Evolutionary conservation across 1,140 invertebrate species (phyloP), one percentile per base, ranked within the genome.

Genomic region (Dreissena polymorpha): DNA sequence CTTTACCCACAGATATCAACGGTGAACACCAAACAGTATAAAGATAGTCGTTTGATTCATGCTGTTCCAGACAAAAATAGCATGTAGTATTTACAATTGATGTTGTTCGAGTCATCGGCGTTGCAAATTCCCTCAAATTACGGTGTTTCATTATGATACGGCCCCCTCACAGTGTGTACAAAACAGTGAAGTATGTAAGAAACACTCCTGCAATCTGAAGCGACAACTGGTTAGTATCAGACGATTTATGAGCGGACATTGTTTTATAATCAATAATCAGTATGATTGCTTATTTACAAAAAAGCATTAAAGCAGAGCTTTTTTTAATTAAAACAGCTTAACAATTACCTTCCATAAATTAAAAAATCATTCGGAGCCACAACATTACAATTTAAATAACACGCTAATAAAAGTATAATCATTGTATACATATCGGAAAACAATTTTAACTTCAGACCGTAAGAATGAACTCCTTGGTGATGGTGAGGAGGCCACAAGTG

Each of bases 391-490:
- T n/a, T n/a, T n/a, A n/a, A n/a, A n/a, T n/a, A n/a, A n/a, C n/a
- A n/a, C n/a, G n/a, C n/a, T n/a, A n/a, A n/a, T n/a, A n/a, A n/a
- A n/a, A n/a, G n/a, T 39, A 39, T 39, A 39, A 5, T 5, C 8
- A 39, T 39, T 39, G 39, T 39, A 5, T 5, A 5, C 39, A 5
- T 2, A 39, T 39, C 2, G 8, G 39, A 39, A 5, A 25, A 16
- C 25, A 23, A 25, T 23, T 70, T 21, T 74, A 21, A 49, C 13
- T 14, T 27, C 76, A 53, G n/a, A 80, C 77, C 50, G 77, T 80
- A 5, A 80, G 69, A 23, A 80, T 51, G 53, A 80, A 80, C 63
- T 80, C 77, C 69, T 80, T 80, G 60, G 77, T 80, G 55, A 80
- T 80, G 3, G 55, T 55, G 18, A 80, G 57, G 23, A 80, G 49